phyloP scores from a whole-genome alignment of 92 coral and sea anemone genomes.

The Phenganax subtilis region DNA sequence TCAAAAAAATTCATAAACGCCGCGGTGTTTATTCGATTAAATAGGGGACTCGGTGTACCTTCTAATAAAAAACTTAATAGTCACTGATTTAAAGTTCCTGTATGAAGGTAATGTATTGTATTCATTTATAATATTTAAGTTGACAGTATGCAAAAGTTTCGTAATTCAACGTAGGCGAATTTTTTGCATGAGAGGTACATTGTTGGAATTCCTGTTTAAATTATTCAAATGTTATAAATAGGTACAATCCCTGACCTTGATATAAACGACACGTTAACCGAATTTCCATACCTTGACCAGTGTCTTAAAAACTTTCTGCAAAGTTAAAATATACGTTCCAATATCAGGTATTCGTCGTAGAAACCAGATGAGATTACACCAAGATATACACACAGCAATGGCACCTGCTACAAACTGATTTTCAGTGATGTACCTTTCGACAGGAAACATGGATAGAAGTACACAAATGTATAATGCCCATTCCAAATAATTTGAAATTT shows the following conservation, averaged over 20 bases:
- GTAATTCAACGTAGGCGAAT: no score
- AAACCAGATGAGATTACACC: constrained; percentile 1
- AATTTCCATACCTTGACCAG: background rate
- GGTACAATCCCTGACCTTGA: background rate
- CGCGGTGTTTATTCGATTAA: no score
- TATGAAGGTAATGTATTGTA: no score
- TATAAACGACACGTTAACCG: background rate
- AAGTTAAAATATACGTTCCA: background rate
- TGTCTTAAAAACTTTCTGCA: constrained; percentile 5
- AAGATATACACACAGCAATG: constrained; percentile 1
- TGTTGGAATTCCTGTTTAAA: background rate
- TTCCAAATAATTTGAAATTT: background rate
- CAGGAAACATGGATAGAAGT: background rate
- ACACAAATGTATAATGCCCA: constrained; percentile 8
- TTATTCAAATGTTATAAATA: background rate
- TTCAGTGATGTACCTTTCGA: background rate
- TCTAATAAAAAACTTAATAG: no score
- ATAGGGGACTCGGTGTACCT: no score
- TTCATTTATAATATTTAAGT: no score
- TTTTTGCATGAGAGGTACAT: background rate
- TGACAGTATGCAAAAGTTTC: no score
- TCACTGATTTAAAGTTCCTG: no score
- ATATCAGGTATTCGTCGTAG: background rate
- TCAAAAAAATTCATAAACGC: no score
- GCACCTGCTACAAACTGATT: background rate